Base-by-base conservation (phyloP, 2,113 vertebrate species). In the Rattus norvegicus region DNA sequence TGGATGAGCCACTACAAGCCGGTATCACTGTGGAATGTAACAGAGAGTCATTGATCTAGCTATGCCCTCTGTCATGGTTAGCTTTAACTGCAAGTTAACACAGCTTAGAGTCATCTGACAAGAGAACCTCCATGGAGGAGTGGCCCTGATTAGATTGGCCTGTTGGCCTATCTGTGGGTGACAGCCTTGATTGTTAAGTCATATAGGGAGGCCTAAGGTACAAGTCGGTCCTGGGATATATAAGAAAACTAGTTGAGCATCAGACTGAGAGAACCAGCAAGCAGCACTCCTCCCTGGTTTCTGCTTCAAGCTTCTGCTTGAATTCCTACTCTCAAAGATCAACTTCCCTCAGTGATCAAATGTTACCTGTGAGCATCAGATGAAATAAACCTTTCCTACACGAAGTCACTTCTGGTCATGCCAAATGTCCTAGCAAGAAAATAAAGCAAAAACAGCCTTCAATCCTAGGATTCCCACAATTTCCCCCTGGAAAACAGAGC, bases 401-500 rank as follows among this genome's bases (percentile, higher is more conserved):
- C 61, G 20, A 49, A 20, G 26, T 33, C 33, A 9, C 59, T 85
- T 49, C 20, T 67, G 19, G 79, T 81, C 7, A 5, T 56, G 79
- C 10, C 30, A 24, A n/a, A 19, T 47, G 26, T 20, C 59, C 39
- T 65, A 85, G 59, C 59, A 65, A 86, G 9, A 49, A 16, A 49
- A 67, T 49, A 16, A 33, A 43, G 43, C 13, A 30, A 84, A 86
- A 84, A 63, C n/a, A 33, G 5, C 16, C 39, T 67, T 65, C 4
- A 20, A 67, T 33, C 22, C 84, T 92, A 92, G 85, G 4, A 89
- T 75, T 97, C 92, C 73, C 84, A 83, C 61, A 63, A 43, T 89
- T 84, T 96, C 97, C 95, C 91, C 77, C 93, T 80, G 91, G 92
- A 90, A 70, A 94, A 49, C 80, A 84, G 75, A 97, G 67, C 24